These are phyloP conservation scores for Gorsachius goisagi DNA, from an alignment of 2,113 vertebrate genomes.

Conservation along the genomic window DNA sequence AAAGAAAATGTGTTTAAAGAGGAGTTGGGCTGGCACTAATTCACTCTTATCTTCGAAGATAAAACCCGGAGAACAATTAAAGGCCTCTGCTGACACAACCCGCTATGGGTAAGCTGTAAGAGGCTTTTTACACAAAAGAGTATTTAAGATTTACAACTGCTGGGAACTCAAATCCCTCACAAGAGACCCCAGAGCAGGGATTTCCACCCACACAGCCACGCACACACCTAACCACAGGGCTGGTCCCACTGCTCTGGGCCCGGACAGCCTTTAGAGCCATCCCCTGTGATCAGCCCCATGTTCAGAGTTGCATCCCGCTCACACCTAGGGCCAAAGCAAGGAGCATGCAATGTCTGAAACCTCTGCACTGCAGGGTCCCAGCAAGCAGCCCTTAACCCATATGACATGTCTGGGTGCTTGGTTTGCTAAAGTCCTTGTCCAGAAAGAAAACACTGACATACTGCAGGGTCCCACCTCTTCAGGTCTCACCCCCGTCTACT, in stretches of 20 bases:
- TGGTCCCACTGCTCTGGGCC: neutral
- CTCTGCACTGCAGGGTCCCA: neutral
- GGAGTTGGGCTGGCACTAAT: neutral
- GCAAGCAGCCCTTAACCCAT: neutral
- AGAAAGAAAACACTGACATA: neutral
- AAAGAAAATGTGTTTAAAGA: neutral
- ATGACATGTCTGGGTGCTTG: fast-evolving
- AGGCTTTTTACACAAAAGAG: neutral
- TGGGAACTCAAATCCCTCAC: neutral
- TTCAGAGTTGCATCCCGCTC: fast-evolving
- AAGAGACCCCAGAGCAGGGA: neutral
- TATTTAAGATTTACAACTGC: neutral
- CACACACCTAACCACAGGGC: fast-evolving
- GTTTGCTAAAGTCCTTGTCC: neutral
- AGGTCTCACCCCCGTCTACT: neutral
- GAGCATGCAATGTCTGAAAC: neutral
- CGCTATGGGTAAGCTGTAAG: neutral
- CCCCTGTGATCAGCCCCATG: neutral
- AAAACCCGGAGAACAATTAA: conserved; percentile 4
- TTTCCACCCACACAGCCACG: neutral
- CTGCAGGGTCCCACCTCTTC: neutral
- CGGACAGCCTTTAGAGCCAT: neutral
- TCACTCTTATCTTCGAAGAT: conserved; percentile 24
- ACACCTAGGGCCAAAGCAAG: neutral
- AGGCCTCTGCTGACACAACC: neutral